Conservation (phyloP, 2,797 vertebrate species). For the Lophotriccus pileatus region DNA sequence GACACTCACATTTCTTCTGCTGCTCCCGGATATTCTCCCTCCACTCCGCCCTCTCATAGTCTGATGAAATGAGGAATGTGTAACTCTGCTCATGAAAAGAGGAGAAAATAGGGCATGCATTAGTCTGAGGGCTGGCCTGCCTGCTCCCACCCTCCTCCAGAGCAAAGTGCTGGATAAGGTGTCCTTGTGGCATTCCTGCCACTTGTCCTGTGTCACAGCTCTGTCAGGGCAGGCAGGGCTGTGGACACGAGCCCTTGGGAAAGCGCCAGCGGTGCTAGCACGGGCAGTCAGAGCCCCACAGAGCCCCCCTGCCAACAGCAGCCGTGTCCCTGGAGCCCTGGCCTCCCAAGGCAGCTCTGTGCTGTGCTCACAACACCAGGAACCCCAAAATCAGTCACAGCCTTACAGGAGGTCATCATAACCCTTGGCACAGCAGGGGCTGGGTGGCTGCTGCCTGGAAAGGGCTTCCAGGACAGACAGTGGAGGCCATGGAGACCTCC, state of each 20-base stretch:
- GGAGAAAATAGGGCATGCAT: neutral
- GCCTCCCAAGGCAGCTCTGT: neutral
- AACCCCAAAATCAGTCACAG: neutral
- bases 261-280: fast-evolving
- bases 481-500: neutral
- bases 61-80: slow-evolving; percentile 91
- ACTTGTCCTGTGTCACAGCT: neutral
- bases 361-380: neutral
- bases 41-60: slow-evolving; percentile 95
- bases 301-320: neutral
- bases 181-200: neutral
- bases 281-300: fast-evolving
- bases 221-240: neutral
- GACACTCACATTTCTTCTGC: slow-evolving; percentile 92
- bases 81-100: slow-evolving; percentile 79
- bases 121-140: neutral
- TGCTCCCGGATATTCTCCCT: slow-evolving; percentile 91
- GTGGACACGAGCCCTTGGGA: neutral
- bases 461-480: neutral
- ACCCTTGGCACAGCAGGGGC: neutral
- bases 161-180: neutral
- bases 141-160: neutral
- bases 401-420: neutral
- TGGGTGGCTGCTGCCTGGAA: neutral
- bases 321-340: neutral